These are phyloP conservation scores for Cosmopolites sordidus DNA, from an alignment of 2,888 invertebrate genomes.

Conservation along the genomic window DNA sequence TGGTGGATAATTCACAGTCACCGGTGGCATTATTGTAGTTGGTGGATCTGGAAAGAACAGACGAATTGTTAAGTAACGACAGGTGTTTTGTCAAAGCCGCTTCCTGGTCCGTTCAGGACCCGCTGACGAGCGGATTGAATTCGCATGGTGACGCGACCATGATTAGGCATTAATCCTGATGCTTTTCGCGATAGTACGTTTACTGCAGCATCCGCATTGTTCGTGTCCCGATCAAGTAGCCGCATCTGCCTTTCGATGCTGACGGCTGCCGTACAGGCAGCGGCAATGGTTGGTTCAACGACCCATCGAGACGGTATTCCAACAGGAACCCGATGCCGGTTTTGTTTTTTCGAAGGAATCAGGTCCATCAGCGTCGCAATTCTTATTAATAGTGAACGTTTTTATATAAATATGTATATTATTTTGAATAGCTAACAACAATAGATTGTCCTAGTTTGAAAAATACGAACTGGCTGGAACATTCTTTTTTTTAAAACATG, in stretches of 20 bases:
- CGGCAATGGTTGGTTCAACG: background rate
- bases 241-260: background rate
- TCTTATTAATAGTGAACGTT: too few species aligned
- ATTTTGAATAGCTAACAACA: too few species aligned
- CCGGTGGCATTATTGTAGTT: constrained; percentile 84
- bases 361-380: too few species aligned
- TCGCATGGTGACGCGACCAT: background rate
- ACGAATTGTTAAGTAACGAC: background rate
- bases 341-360: too few species aligned
- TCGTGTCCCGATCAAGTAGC: background rate
- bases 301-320: background rate
- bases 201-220: constrained; percentile 1
- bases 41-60: constrained; percentile 66
- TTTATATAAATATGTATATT: too few species aligned
- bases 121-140: background rate
- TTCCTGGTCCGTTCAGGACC: too few species aligned
- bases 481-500: too few species aligned
- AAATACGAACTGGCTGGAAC: too few species aligned
- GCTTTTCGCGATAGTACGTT: background rate
- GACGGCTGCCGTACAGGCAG: background rate
- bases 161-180: background rate
- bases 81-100: too few species aligned
- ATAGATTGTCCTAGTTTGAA: too few species aligned
- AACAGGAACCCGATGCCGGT: too few species aligned
- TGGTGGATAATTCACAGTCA: constrained; percentile 82